Percentiles rank a stretch among this genome's conserved stretches.
Conservation (phyloP, 1,140 invertebrate genomes). For the Fopius arisanus region DNA sequence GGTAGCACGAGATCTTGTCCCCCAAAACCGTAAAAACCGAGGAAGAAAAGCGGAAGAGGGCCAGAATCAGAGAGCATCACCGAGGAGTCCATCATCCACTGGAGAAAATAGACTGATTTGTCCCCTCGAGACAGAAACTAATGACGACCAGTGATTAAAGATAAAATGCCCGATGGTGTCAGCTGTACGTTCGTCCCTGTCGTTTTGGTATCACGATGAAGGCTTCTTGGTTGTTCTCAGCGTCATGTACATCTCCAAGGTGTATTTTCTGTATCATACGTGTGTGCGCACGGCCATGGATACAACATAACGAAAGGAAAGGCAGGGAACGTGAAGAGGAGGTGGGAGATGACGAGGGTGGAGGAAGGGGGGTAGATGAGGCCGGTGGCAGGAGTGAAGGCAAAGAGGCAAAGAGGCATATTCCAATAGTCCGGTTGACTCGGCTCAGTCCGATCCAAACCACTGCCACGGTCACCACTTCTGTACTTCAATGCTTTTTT, state of each 20-base stretch:
- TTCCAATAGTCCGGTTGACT: slow-evolving; percentile 51
- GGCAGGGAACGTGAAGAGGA: slow-evolving; percentile 27
- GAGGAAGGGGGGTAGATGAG: slow-evolving; percentile 21
- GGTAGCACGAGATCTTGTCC: too few species aligned
- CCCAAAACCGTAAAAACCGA: too few species aligned
- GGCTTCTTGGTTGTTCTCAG: not conserved
- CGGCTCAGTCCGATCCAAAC: slow-evolving; percentile 56
- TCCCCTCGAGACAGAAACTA: not conserved
- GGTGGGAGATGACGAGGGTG: slow-evolving; percentile 29
- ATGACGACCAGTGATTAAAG: not conserved
- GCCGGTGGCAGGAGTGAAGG: slow-evolving; percentile 6
- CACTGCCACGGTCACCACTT: slow-evolving; percentile 41
- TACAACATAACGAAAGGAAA: slow-evolving; percentile 14
- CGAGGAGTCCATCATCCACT: too few species aligned
- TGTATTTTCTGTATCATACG: not conserved
- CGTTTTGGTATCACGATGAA: slow-evolving; percentile 18
- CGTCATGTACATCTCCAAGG: not conserved
- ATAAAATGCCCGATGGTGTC: not conserved
- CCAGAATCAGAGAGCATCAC: too few species aligned
- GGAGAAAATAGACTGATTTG: not conserved
- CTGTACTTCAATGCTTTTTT: too few species aligned
- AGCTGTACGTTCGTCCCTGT: slow-evolving; percentile 11
- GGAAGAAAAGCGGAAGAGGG: too few species aligned
- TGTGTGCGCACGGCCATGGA: not conserved
- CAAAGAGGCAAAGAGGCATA: slow-evolving; percentile 41